Base-by-base conservation (phyloP, 2,797 vertebrate species). In the Gymnopithys bicolor region DNA sequence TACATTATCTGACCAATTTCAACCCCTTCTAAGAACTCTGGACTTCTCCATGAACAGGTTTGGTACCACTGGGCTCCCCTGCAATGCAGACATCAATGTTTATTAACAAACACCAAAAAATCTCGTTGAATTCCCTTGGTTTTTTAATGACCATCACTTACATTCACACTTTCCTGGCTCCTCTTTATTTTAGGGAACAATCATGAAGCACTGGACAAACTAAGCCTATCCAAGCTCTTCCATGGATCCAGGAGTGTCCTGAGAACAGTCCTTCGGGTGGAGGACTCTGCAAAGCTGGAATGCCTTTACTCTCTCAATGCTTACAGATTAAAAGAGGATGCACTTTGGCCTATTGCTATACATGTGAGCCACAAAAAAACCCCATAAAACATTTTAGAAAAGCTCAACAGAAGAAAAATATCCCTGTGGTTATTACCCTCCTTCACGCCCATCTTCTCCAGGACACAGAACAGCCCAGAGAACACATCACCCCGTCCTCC, bases 191-290 rank as follows among this genome's bases (percentile, higher is more conserved):
- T 7, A 27, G 19, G 33, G 35, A 67, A 10, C 4, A 0, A 46
- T 46, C 6, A 13, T 0, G 5, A 70, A 67, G 25, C 3, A 5
- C 24, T 19, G n/a, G 27, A 45, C 1, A 45, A 73, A 28, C 19
- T 5, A 25, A 83, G 19, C 28, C 32, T 9, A 19, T 3, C 33
- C 32, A 59, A 46, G 41, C 25, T 21, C 45, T 70, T 8, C 24
- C 60, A 68, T 10, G 19, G 62, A 45, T 19, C n/a, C 66, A 39
- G 1, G 8, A 82, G 33, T 25, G 78, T 45, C 43, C 14, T 2
- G 2, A 53, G 39, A 66, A 5, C 5, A 22, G 24, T 12, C 23
- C 55, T 24, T 12, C 0, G 2, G 2, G 8, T 9, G 23, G 15
- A 90, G 5, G 32, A 12, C 55, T 73, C 43, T 13, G 35, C 8